phyloP scores from a whole-genome alignment of 2,797 vertebrate genomes.

The Apogon talboti region DNA sequence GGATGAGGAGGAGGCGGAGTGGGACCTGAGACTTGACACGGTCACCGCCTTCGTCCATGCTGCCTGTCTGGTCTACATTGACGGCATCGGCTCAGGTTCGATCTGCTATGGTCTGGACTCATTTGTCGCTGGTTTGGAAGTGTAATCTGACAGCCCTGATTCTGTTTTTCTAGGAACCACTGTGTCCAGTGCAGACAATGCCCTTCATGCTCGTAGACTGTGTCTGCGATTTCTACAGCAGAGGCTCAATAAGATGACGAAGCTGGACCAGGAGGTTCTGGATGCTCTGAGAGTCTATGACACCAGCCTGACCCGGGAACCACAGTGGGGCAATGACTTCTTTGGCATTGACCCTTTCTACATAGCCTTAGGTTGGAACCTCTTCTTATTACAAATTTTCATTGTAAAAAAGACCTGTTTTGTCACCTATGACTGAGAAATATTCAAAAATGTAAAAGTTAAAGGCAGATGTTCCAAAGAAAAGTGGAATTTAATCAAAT shows the following conservation, averaged over 20 bases:
- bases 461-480: too few species aligned
- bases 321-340: conserved; percentile 87
- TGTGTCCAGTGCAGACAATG: conserved; percentile 83
- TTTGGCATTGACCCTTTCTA: conserved; percentile 96
- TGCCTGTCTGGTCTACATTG: conserved; percentile 94
- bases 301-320: conserved; percentile 80
- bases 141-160: background rate
- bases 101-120: background rate
- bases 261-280: conserved; percentile 85
- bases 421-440: too few species aligned
- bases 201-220: conserved; percentile 84
- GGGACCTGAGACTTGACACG: conserved; percentile 80
- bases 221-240: conserved; percentile 88
- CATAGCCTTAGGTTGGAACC: conserved; percentile 87
- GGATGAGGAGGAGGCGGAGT: conserved; percentile 72
- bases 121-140: background rate
- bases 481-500: too few species aligned
- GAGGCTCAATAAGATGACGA: conserved; percentile 82
- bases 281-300: conserved; percentile 90
- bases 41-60: conserved; percentile 92
- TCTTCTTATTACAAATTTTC: too few species aligned
- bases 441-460: too few species aligned
- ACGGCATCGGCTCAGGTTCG: conserved; percentile 95
- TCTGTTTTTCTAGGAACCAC: conserved; percentile 85
- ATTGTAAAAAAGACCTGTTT: too few species aligned